Evolutionary conservation across 2,113 vertebrate genomes (phyloP), one percentile per base, ranked within the genome.

Genomic region (Mesoclemmys tuberculata): DNA sequence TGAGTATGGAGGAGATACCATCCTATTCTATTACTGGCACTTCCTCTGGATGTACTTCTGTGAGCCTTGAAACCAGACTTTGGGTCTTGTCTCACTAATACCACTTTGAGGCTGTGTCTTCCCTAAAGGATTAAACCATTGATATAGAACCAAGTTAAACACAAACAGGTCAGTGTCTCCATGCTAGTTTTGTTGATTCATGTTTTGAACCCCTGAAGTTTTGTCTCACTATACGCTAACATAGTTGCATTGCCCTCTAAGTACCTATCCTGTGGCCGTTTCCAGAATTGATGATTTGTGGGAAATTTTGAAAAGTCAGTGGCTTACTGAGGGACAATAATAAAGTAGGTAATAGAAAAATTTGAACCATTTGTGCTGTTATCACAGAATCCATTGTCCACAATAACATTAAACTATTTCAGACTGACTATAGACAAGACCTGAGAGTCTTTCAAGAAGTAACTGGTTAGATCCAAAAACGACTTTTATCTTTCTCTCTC

Each of bases 101-200:
- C 64, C n/a, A 38, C 38, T 71, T 38, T 71, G 64, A 71, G 19
- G 35, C n/a, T 71, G 35, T 31, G 24, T 64, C 19, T 71, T 71
- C n/a, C 64, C n/a, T 46, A 46, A 46, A 46, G 24, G 13, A 77
- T 8, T 16, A 77, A 77, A 16, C 21, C n/a, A 9, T 4, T 24
- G 0, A 4, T 2, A 5, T 18, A 11, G 68, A 29, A 12, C 13
- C 68, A 88, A 5, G 18, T 3, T 10, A 64, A 81, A 10, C 83
- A 26, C 48, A 82, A 0, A 55, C 26, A 79, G 13, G 35, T 89
- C 11, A 0, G 2, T 24, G 51, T 85, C 27, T 18, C 27, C n/a
- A 21, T 84, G 38, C 48, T 1, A 27, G 21, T 13, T 74, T 35
- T 38, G 3, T 31, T 49, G 46, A 1, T 77, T 1, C 35, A 61